Evolutionary conservation across 2,888 invertebrate genomes (phyloP).

Genomic region (Dynastes hyllus): DNA sequence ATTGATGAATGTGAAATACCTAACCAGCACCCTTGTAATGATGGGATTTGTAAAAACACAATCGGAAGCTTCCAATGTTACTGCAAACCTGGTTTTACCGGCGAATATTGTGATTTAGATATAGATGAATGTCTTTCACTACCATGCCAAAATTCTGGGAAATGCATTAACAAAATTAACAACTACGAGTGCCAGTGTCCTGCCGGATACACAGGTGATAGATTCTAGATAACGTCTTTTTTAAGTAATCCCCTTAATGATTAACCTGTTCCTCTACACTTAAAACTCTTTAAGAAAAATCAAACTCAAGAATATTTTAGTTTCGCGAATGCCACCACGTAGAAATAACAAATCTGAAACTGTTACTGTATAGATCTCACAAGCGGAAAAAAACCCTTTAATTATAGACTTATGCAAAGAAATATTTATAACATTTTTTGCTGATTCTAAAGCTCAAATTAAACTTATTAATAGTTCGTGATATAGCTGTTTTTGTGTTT

Average conservation of each 20-base stretch:
- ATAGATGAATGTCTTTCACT: constrained; percentile 91
- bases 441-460: too few relatives aligned
- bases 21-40: constrained; percentile 79
- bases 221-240: background rate
- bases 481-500: too few relatives aligned
- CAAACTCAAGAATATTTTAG: too few relatives aligned
- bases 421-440: too few relatives aligned
- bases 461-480: too few relatives aligned
- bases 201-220: constrained; percentile 83
- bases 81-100: constrained; percentile 91
- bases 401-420: too few relatives aligned
- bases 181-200: constrained; percentile 89
- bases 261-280: too few relatives aligned
- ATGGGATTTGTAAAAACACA: constrained; percentile 88
- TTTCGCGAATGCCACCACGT: too few relatives aligned
- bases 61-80: constrained; percentile 88
- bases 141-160: constrained; percentile 88
- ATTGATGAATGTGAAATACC: constrained; percentile 82
- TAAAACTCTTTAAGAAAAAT: too few relatives aligned
- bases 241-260: background rate
- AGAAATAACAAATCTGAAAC: too few relatives aligned
- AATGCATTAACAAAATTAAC: constrained; percentile 88
- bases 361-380: too few relatives aligned
- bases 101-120: constrained; percentile 87
- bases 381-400: too few relatives aligned